Percentiles rank a stretch among this genome's conserved stretches.
Conservation (phyloP, 2,113 vertebrate species). For the Coreoperca whiteheadi region DNA sequence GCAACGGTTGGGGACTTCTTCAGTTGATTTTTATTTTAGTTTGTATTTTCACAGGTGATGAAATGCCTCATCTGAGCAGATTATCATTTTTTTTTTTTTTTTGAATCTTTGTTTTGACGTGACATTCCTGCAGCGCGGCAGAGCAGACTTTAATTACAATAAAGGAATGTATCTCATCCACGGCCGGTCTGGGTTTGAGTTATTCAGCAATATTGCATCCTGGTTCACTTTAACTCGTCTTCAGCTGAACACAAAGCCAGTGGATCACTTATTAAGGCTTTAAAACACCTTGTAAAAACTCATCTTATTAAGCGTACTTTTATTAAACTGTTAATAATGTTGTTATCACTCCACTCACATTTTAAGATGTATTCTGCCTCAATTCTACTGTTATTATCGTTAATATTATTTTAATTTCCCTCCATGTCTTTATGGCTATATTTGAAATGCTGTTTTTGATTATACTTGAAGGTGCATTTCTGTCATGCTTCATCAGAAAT, state of each 20-base stretch:
- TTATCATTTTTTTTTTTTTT: constrained; percentile 59
- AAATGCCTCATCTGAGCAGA: constrained; percentile 78
- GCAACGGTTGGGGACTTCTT: constrained; percentile 82
- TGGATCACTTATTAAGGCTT: too few relatives aligned
- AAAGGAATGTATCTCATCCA: constrained; percentile 90
- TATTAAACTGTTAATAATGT: background rate
- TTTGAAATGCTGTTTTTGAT: background rate
- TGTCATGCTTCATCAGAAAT: background rate
- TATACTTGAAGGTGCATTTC: background rate
- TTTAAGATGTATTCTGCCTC: background rate
- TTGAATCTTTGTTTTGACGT: constrained; percentile 83
- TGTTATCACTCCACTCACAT: background rate
- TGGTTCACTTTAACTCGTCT: background rate
- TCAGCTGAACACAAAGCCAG: too few relatives aligned
- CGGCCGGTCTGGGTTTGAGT: background rate
- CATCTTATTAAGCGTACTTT: too few relatives aligned
- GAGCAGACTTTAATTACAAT: constrained; percentile 88
- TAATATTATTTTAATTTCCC: background rate
- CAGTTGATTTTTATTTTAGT: constrained; percentile 80
- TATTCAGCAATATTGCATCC: background rate
- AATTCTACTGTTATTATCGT: background rate
- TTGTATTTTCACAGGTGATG: constrained; percentile 49
- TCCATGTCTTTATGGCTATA: background rate
- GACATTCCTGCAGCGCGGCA: constrained; percentile 86
- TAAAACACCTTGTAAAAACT: too few relatives aligned